Evolutionary conservation across 2,113 vertebrate species (phyloP).

Genomic region (Ictalurus furcatus): DNA sequence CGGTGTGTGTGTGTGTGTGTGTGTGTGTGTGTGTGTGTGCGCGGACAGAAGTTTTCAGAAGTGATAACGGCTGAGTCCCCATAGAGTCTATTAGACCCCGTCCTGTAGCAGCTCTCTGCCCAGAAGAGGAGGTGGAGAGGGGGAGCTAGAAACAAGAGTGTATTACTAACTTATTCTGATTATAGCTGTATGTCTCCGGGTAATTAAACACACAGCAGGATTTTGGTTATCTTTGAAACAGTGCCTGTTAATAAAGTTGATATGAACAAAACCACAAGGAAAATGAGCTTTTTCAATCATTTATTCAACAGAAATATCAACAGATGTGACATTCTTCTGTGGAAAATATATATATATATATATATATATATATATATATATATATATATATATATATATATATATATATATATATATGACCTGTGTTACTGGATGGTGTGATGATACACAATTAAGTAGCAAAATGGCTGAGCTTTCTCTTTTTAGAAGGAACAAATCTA

Average conservation of each 20-base stretch:
- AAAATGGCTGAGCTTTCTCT: neutral
- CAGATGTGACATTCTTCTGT: no score
- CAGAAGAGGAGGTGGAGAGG: slow-evolving; percentile 49
- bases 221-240: neutral
- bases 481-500: neutral
- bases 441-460: neutral
- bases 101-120: slow-evolving; percentile 56
- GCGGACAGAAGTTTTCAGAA: slow-evolving; percentile 67
- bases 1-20: slow-evolving; percentile 50
- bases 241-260: no score
- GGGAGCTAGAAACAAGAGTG: slow-evolving; percentile 4
- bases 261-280: no score
- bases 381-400: neutral
- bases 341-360: no score
- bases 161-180: neutral
- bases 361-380: no score
- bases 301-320: no score
- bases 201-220: neutral
- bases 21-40: slow-evolving; percentile 49
- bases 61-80: slow-evolving; percentile 72
- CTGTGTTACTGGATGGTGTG: neutral
- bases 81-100: slow-evolving; percentile 74
- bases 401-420: neutral
- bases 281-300: no score
- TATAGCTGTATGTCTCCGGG: neutral